Conservation (phyloP, 2,797 vertebrate genomes). For the Pangasius macronema region DNA sequence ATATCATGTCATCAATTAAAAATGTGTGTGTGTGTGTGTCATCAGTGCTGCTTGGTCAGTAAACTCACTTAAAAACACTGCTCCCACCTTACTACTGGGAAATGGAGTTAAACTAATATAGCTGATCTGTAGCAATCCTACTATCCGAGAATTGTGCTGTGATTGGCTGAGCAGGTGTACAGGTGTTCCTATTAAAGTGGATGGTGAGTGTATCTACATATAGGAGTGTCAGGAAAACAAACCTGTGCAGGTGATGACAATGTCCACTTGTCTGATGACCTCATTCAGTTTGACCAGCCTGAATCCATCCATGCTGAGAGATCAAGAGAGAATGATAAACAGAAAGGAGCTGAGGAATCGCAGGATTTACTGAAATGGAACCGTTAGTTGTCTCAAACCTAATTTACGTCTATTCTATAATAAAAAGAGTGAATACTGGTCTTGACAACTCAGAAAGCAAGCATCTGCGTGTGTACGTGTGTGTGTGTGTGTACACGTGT, state of each 20-base stretch:
- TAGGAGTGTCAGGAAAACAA: slow-evolving; percentile 15
- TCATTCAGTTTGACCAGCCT: slow-evolving; percentile 96
- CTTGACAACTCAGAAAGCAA: neutral
- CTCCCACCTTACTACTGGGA: too few relatives aligned
- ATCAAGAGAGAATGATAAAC: neutral
- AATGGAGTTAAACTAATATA: too few relatives aligned
- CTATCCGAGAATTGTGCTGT: too few relatives aligned
- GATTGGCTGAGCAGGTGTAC: neutral
- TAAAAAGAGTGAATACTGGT: neutral
- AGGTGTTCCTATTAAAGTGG: neutral
- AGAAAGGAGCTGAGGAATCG: neutral
- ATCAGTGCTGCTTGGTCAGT: neutral
- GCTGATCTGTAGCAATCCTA: too few relatives aligned
- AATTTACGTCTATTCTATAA: neutral
- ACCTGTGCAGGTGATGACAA: slow-evolving; percentile 99
- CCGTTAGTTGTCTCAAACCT: neutral
- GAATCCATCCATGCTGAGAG: slow-evolving; percentile 94
- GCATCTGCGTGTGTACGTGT: neutral
- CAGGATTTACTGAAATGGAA: too few relatives aligned
- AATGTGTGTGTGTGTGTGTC: neutral
- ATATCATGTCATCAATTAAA: neutral
- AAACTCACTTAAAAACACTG: too few relatives aligned
- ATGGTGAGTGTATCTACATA: neutral
- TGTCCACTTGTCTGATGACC: slow-evolving; percentile 96
- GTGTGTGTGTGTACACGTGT: neutral